Base-by-base conservation (phyloP, 2,113 vertebrate species). In the Sisor rabdophorus region DNA sequence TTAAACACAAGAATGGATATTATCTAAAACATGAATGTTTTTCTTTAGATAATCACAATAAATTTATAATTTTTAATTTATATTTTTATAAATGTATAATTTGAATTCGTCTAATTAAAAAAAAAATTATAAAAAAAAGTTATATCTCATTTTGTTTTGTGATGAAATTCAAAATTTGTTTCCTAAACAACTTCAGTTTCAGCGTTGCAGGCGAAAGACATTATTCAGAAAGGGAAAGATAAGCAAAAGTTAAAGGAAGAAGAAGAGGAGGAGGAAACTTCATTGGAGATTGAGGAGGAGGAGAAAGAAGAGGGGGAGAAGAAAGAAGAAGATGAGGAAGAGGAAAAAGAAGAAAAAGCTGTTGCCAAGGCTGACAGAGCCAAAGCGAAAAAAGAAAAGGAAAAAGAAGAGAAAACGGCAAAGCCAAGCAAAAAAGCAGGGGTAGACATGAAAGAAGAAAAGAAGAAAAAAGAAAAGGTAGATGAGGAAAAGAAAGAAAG, bases 131-230 rank as follows among this genome's bases (percentile, higher is more conserved):
- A n/a, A n/a, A n/a, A n/a, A n/a, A n/a, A n/a, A n/a, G n/a, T n/a
- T n/a, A n/a, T n/a, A n/a, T n/a, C n/a, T n/a, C n/a, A 48, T 73
- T 17, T 81, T 73, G 32, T 11, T 52, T 20, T 75, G n/a, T 47
- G 5, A 79, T 54, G 22, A 47, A n/a, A 22, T 75, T 24, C 68
- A 13, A 55, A 15, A 59, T 50, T 82, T 71, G 22, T 71, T 8
- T 28, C 36, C 48, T 59, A 32, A 44, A 67, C 22, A 54, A 69
- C 28, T 55, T 48, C 20, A 92, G 90, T 91, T 55, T 20, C 87
- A 77, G 85, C 24, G n/a, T 88, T 91, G 84, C 85, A 88, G 68
- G 76, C 70, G 8, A 81, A 84, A 78, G 71, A 76, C 3, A 80
- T 80, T 54, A 60, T 15, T 60, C 80, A 84, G 64, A 85, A 79